Evolutionary conservation across 2,113 vertebrate genomes (phyloP).

Genomic region (Channa maculata): DNA sequence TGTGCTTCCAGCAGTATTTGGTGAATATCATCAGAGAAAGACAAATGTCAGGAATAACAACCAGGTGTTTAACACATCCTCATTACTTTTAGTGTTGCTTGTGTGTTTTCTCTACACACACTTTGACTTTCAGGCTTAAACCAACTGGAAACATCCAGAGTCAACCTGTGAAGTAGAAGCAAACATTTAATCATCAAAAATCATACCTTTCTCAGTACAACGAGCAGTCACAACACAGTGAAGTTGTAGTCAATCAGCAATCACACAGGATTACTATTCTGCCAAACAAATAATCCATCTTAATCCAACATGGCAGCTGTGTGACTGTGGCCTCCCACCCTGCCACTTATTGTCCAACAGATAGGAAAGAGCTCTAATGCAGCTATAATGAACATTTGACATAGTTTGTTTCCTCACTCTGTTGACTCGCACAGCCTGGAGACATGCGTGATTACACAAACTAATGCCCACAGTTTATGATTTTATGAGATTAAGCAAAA

Average conservation of each 20-base stretch:
- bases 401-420: slow-evolving; percentile 56
- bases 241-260: slow-evolving; percentile 41
- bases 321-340: slow-evolving; percentile 52
- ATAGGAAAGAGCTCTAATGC: slow-evolving; percentile 44
- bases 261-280: slow-evolving; percentile 39
- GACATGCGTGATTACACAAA: slow-evolving; percentile 59
- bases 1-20: too few relatives aligned
- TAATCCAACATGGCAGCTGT: slow-evolving; percentile 65
- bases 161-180: not conserved
- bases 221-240: not conserved
- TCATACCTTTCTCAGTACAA: not conserved
- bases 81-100: not conserved
- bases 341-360: slow-evolving; percentile 58
- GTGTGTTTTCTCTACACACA: slow-evolving; percentile 1
- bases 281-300: slow-evolving; percentile 70
- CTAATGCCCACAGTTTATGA: slow-evolving; percentile 59
- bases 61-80: slow-evolving; percentile 21
- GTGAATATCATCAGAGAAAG: too few relatives aligned
- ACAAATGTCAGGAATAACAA: not conserved
- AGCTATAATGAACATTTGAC: slow-evolving; percentile 68
- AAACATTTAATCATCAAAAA: not conserved
- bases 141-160: not conserved
- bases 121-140: slow-evolving; percentile 19
- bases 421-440: slow-evolving; percentile 50
- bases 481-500: slow-evolving; percentile 64